Evolutionary conservation across 2,888 invertebrate genomes (phyloP).

Genomic region (Timandra comae): DNA sequence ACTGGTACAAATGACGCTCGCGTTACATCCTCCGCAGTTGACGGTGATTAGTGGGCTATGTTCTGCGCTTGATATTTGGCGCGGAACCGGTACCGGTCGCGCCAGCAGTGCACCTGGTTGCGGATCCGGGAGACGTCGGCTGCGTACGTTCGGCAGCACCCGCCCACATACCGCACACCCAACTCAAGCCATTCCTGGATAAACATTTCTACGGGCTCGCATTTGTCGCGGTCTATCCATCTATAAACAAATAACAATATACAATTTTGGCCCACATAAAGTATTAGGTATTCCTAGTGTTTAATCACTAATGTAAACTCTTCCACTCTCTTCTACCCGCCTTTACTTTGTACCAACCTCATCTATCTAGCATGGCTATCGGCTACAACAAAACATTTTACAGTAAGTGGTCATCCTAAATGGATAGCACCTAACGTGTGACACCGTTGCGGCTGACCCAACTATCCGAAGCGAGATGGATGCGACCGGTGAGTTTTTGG

Average conservation of each 20-base stretch:
- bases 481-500: conserved; percentile 22
- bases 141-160: conserved; percentile 93
- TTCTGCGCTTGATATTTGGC: conserved; percentile 33
- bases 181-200: conserved; percentile 87
- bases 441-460: conserved; percentile 9
- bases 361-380: conserved; percentile 1
- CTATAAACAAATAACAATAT: conserved; percentile 52
- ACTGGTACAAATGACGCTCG: conserved; percentile 7
- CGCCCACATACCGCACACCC: conserved; percentile 91
- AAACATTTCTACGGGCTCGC: conserved; percentile 82
- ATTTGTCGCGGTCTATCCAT: conserved; percentile 84
- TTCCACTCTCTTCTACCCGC: too few species aligned
- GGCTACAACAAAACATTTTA: conserved; percentile 4
- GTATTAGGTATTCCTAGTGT: too few species aligned
- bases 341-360: background rate
- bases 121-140: conserved; percentile 86
- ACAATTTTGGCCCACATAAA: too few species aligned
- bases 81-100: conserved; percentile 58
- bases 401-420: conserved; percentile 10
- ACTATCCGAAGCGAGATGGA: conserved; percentile 20
- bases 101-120: conserved; percentile 76
- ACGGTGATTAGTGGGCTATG: conserved; percentile 22
- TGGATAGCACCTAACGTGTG: conserved; percentile 11
- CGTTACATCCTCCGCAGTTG: conserved; percentile 6
- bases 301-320: too few species aligned